Conservation (phyloP, 1,140 invertebrate genomes). For the Globodera rostochiensis region DNA sequence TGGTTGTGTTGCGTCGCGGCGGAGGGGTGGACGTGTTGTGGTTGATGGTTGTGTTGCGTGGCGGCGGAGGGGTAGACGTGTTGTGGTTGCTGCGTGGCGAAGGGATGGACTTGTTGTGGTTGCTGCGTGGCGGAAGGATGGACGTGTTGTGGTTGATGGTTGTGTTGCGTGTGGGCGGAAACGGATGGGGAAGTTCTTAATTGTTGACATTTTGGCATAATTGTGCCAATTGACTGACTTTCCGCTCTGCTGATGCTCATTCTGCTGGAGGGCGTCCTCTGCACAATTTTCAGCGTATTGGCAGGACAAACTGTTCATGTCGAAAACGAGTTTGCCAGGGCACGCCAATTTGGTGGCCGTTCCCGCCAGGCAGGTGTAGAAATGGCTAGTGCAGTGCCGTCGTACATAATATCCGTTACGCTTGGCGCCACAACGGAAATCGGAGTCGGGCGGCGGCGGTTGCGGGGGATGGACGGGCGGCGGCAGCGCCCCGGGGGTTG, state of each 20-base stretch:
- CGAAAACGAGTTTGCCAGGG: slow-evolving; percentile 34
- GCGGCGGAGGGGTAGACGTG: not conserved
- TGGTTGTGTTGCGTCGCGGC: not conserved
- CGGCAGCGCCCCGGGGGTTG: not conserved
- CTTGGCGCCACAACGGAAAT: not conserved
- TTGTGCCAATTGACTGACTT: no score
- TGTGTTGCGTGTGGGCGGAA: not conserved
- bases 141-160: not conserved
- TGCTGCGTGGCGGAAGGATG: no score
- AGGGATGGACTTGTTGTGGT: no score
- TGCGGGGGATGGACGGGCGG: not conserved
- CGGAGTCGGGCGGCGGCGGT: not conserved
- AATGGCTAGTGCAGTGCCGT: slow-evolving; percentile 21
- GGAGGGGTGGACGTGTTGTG: not conserved
- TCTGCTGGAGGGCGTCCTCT: not conserved
- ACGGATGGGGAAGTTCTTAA: not conserved
- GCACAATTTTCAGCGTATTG: slow-evolving; percentile 29
- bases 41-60: not conserved
- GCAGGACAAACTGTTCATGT: slow-evolving; percentile 27
- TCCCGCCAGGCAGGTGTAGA: slow-evolving; percentile 30
- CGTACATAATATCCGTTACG: slow-evolving; percentile 24
- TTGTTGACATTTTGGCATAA: not conserved
- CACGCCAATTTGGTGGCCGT: slow-evolving; percentile 29
- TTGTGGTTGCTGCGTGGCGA: not conserved
- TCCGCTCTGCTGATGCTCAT: not conserved